phyloP scores from a whole-genome alignment of 2,113 vertebrate species.

The Salvator merianae region DNA sequence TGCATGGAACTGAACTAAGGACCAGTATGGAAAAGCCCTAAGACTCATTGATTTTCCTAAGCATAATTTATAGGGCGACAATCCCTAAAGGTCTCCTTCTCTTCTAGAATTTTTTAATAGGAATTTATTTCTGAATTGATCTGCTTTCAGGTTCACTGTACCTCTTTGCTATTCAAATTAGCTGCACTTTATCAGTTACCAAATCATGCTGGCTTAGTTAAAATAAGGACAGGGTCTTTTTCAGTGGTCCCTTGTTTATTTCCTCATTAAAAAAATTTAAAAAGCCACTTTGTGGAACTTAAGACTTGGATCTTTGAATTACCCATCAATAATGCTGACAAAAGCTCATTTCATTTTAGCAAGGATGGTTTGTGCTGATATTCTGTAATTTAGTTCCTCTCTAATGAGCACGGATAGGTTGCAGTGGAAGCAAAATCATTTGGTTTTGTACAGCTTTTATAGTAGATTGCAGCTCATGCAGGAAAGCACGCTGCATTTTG shows the following conservation, averaged over 20 bases:
- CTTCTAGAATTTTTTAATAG: too few species aligned
- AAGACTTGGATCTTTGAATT: background rate
- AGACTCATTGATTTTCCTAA: background rate
- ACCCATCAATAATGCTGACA: constrained; percentile 1
- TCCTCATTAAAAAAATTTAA: background rate
- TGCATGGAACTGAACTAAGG: too few species aligned
- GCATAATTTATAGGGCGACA: background rate
- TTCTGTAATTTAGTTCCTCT: constrained; percentile 7
- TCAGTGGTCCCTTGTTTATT: background rate
- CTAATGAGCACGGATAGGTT: background rate
- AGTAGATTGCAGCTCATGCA: too few species aligned
- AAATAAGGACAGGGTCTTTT: background rate
- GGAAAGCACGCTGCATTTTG: background rate
- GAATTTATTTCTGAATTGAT: background rate
- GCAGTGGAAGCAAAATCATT: background rate
- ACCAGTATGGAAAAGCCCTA: too few species aligned
- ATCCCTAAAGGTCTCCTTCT: background rate
- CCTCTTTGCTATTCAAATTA: background rate
- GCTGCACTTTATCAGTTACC: background rate
- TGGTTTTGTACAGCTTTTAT: background rate
- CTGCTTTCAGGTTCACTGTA: background rate
- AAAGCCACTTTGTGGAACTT: background rate
- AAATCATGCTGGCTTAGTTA: background rate
- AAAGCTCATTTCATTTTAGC: background rate
- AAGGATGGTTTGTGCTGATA: background rate